These are phyloP conservation scores for Philereme vetulata DNA, from an alignment of 2,888 invertebrate genomes.

Conservation along the genomic window DNA sequence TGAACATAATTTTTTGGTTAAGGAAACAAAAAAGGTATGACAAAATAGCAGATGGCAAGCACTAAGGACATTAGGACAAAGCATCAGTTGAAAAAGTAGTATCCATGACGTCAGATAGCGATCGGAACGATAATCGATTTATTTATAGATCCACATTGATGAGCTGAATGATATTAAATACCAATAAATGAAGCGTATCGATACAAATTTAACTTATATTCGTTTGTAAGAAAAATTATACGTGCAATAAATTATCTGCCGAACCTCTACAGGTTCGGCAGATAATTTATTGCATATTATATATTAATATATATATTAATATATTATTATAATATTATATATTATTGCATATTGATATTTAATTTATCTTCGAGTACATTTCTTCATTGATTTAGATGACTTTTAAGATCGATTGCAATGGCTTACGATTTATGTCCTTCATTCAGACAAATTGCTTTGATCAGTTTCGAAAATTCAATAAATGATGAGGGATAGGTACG, in stretches of 20 bases:
- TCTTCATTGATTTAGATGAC: conserved; percentile 24
- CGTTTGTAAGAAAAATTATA: background rate
- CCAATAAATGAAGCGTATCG: conserved; percentile 31
- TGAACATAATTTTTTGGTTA: background rate
- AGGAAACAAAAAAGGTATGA: conserved; percentile 11
- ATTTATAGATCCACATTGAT: conserved; percentile 27
- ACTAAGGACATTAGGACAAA: conserved; percentile 23
- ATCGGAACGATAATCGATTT: conserved; percentile 15
- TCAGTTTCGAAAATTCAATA: conserved; percentile 57
- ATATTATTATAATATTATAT: no score
- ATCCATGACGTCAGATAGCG: conserved; percentile 24
- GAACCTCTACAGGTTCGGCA: no score
- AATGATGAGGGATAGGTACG: conserved; percentile 32
- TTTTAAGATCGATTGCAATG: conserved; percentile 42
- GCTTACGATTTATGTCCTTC: conserved; percentile 48
- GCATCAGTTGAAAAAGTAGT: conserved; percentile 27
- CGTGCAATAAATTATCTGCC: conserved; percentile 5
- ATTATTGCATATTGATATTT: no score
- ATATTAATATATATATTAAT: no score
- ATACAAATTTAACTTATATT: conserved; percentile 1
- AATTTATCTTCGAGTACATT: background rate
- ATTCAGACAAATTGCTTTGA: conserved; percentile 48
- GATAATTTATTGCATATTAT: no score
- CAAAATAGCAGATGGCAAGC: conserved; percentile 28
- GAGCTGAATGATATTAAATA: conserved; percentile 32